Base-by-base conservation (phyloP, 2,113 vertebrate genomes). In the Psittacara wagleri region DNA sequence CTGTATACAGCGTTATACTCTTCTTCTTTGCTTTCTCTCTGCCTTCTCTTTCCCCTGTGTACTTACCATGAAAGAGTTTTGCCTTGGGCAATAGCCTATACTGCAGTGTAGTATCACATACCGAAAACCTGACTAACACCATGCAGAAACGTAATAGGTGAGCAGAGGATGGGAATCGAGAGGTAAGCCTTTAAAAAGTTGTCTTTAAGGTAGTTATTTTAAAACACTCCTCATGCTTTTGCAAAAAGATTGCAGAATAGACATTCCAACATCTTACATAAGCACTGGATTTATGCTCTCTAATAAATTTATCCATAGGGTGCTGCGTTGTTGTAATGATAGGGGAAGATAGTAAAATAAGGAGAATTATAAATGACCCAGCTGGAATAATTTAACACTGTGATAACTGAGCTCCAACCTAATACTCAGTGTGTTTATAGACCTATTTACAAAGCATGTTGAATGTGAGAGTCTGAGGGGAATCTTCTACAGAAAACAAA, bases 301-400 rank as follows among this genome's bases (percentile, higher is more conserved):
- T 92, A 94, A 92, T 90, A 94, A 93, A 91, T 46, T 77, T 75
- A 82, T 80, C 92, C 76, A 35, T 88, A 90, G 96, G 94, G 95
- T 79, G 88, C 86, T 86, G 82, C 7, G 0, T 80, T 70, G 88
- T 83, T 94, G 91, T 89, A 83, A 91, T 95, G 63, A 91, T 80
- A 16, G 76, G 63, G 85, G 94, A 87, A 87, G 76, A 92, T 75
- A 82, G 88, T 82, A 85, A 96, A 94, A 95, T 96, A 86, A 95
- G 66, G 70, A 89, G 92, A 88, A 90, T 86, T 94, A 96, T 86
- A 89, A 93, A 89, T 82, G 92, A 92, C 77, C 70, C 86, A 94
- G 90, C 86, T 94, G 91, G 79, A 96, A 86, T 93, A 91, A 95
- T 92, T 96, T 91, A 95, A 64, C 78, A 51, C 33, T 69, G 92